phyloP scores from a whole-genome alignment of 2,888 invertebrate species.

The Eumerus sabulonum region DNA sequence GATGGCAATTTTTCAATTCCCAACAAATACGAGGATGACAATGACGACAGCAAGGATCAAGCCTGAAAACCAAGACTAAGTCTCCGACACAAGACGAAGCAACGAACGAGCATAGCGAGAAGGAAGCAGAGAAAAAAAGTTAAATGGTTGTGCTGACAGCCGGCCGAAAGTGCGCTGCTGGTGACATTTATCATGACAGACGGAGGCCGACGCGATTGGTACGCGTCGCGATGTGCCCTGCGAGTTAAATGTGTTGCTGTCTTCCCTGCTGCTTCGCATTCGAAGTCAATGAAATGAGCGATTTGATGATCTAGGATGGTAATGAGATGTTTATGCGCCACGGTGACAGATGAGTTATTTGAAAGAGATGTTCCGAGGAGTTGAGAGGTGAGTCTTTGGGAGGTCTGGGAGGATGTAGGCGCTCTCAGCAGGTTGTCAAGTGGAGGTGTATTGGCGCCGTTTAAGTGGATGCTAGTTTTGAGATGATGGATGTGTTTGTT shows the following conservation, averaged over 20 bases:
- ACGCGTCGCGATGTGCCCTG: background rate
- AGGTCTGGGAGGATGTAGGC: too few species aligned
- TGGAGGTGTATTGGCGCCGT: too few species aligned
- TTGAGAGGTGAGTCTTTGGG: too few species aligned
- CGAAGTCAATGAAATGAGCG: constrained; percentile 51
- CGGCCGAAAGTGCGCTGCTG: constrained; percentile 29
- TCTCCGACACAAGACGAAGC: background rate
- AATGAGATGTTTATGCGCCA: constrained; percentile 31
- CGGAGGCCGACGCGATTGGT: constrained; percentile 26
- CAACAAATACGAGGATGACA: constrained; percentile 7
- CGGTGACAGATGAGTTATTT: constrained; percentile 38
- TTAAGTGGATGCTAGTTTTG: too few species aligned
- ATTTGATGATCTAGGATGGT: constrained; percentile 52
- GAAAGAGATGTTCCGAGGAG: background rate
- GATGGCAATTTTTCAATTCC: constrained; percentile 46
- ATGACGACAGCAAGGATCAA: background rate
- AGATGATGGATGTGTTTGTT: too few species aligned
- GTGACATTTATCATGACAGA: constrained; percentile 58
- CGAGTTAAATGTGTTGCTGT: constrained; percentile 12
- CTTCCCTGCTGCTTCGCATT: constrained; percentile 5
- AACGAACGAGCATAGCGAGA: constrained; percentile 1
- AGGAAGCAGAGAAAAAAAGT: constrained; percentile 13
- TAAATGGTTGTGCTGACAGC: constrained; percentile 52
- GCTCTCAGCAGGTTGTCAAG: too few species aligned
- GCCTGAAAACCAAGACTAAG: background rate